Evolutionary conservation across 2,113 vertebrate species (phyloP), one percentile per base, ranked within the genome.

Genomic region (Dipodomys spectabilis): DNA sequence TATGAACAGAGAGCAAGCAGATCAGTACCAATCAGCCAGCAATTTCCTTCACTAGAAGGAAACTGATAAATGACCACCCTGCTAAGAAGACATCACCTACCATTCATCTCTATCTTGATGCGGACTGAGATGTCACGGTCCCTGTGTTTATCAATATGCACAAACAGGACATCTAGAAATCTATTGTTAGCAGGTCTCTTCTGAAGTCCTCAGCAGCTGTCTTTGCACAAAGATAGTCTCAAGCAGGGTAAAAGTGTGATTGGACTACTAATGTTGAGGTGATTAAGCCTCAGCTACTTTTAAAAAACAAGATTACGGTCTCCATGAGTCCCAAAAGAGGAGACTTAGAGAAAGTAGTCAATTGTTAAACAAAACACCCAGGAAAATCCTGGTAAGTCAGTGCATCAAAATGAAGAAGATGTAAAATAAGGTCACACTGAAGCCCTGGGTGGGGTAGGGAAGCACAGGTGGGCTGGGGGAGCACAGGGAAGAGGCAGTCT

Each of bases 201-300:
- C 79, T 93, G 57, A 90, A 93, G 95, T 23, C 53, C 91, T 96
- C 85, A 74, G 95, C 67, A 87, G 3, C 20, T 53, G 25, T 96
- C 95, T 95, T 91, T 87, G 81, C 88, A 6, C 92, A 95, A 97
- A 96, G 85, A 67, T 74, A 67, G 97, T 97, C 90, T 91, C 30
- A 86, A 75, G 32, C 75, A 94, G 92, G 94, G 68, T 94, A 60
- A 96, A 96, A 93, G 64, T 95, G 49, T 94, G 68, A 84, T 82
- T 91, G 35, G 62, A 77, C 92, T 75, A 90, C 75, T 87, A 80
- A 88, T 53, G 68, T 5, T 82, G 85, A 91, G 23, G 77, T 86
- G 93, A 92, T 86, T 93, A 78, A 97, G 85, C 30, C 89, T 87
- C 20, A 82, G 69, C 65, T 92, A 57, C 91, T 96, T 75, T 89